Evolutionary conservation across 2,113 vertebrate species (phyloP).

Genomic region (Trachemys scripta): DNA sequence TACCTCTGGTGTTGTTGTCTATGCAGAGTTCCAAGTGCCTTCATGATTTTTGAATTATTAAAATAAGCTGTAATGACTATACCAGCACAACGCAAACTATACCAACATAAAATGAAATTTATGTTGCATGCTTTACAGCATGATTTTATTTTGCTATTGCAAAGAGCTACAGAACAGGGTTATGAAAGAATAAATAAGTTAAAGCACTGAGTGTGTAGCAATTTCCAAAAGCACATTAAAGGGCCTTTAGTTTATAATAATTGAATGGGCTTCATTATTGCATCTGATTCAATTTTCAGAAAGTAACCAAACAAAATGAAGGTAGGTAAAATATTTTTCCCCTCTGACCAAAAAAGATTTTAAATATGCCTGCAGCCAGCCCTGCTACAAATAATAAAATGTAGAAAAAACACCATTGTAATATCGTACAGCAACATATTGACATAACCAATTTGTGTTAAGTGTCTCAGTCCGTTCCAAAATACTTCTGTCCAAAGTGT

Average conservation of each 20-base stretch:
- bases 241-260: background rate
- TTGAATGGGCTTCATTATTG: background rate
- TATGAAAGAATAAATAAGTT: constrained; percentile 69
- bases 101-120: constrained; percentile 33
- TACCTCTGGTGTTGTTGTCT: background rate
- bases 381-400: constrained; percentile 56
- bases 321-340: constrained; percentile 25
- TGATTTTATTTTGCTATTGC: constrained; percentile 64
- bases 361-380: constrained; percentile 27
- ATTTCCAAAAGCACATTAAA: constrained; percentile 24
- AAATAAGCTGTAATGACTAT: background rate
- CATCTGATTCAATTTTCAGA: constrained; percentile 13
- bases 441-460: constrained; percentile 38
- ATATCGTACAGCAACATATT: constrained; percentile 39
- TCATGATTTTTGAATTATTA: background rate
- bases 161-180: constrained; percentile 59
- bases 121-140: constrained; percentile 6
- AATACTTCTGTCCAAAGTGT: constrained; percentile 98
- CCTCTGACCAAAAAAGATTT: constrained; percentile 52
- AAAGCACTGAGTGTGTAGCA: constrained; percentile 46
- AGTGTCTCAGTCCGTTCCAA: constrained; percentile 91
- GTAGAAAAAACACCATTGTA: constrained; percentile 50
- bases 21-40: background rate
- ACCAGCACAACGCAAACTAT: background rate
- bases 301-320: constrained; percentile 52